These are phyloP conservation scores for Polypedilum vanderplanki DNA, from an alignment of 1,140 invertebrate species.

Conservation along the genomic window DNA sequence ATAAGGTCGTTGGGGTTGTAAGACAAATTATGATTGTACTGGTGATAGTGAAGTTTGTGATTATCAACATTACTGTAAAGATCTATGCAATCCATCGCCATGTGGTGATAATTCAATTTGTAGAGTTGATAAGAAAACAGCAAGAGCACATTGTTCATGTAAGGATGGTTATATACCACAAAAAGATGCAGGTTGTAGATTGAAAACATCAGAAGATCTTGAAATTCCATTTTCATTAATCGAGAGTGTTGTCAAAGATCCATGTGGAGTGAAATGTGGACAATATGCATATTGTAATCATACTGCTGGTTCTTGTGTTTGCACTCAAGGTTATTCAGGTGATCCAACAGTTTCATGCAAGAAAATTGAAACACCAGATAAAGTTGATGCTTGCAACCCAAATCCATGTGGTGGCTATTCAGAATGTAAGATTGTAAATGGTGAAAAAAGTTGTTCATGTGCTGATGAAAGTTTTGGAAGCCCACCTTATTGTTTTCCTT, in stretches of 20 bases:
- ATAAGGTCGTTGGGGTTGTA: background rate
- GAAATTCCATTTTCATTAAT: background rate
- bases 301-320: background rate
- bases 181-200: background rate
- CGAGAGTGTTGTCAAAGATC: background rate
- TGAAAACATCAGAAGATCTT: background rate
- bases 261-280: background rate
- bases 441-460: background rate
- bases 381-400: background rate
- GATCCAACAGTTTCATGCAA: background rate
- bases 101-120: slow-evolving; percentile 8
- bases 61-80: background rate
- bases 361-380: background rate
- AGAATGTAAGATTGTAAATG: background rate
- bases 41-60: background rate
- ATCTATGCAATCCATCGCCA: background rate
- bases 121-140: background rate
- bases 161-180: background rate
- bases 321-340: background rate
- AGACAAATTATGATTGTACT: background rate
- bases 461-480: background rate
- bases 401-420: background rate
- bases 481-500: background rate
- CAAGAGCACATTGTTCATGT: background rate
- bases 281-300: background rate